A percentile compares a stretch with the other conserved stretches of the same genome.
These are phyloP conservation scores for Chiroxiphia lanceolata DNA, from an alignment of 2,797 vertebrate genomes.

Conservation along the genomic window DNA sequence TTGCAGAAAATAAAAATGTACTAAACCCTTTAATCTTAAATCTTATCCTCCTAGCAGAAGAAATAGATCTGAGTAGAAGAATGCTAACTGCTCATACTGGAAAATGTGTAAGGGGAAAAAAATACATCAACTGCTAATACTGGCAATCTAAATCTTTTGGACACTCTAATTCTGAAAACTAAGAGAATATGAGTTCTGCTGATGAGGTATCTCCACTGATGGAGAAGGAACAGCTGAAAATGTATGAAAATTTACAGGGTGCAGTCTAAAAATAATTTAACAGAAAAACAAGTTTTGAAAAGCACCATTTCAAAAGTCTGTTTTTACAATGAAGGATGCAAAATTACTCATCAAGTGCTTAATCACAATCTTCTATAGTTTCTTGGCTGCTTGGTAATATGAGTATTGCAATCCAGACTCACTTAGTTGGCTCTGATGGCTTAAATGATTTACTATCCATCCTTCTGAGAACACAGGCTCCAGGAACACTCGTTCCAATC, in stretches of 20 bases:
- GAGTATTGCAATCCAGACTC: constrained; percentile 24
- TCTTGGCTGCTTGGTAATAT: constrained; percentile 16
- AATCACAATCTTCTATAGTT: constrained; percentile 31
- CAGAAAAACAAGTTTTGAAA: background rate
- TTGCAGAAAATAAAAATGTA: constrained; percentile 30
- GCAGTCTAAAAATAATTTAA: constrained; percentile 15
- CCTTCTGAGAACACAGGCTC: background rate
- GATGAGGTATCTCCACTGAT: background rate
- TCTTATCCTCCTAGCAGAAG: background rate
- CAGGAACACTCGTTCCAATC: background rate
- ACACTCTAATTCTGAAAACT: background rate
- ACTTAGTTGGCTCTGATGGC: constrained; percentile 34
- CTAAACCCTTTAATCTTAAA: background rate
- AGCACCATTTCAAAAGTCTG: constrained; percentile 18
- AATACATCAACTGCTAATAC: background rate
- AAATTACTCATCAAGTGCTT: constrained; percentile 36
- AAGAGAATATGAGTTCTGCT: background rate
- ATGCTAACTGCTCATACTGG: background rate
- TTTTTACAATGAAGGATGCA: constrained; percentile 34
- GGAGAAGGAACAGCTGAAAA: constrained; percentile 21
- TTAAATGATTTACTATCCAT: constrained; percentile 34
- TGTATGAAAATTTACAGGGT: background rate
- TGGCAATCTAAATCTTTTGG: background rate
- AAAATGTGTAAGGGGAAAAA: constrained; percentile 25
- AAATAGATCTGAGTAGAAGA: constrained; percentile 7